Evolutionary conservation across 2,888 invertebrate genomes (phyloP), one percentile per base, ranked within the genome.

Genomic region (Spilarctia lutea): DNA sequence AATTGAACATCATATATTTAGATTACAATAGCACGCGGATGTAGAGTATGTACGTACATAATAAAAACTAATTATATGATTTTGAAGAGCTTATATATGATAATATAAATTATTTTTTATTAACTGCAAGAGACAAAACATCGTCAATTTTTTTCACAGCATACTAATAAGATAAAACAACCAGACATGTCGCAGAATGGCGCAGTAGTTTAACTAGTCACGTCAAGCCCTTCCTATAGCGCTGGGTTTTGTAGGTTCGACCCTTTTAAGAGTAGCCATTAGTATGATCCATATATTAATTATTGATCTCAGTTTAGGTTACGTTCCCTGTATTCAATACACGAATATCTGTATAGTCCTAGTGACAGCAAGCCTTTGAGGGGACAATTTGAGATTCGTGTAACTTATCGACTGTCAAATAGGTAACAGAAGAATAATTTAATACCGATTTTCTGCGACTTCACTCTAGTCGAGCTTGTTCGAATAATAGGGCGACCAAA

Each of bases 21-120:
- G 39, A 45, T 48, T 71, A 71, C 24, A 42, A 27, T 45, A 18
- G 48, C 48, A 48, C n/a, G 65, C 42, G 42, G 63, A 63, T 63
- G 16, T 63, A 18, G 30, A 63, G 27, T 18, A 30, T 63, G 18
- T 30, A 63, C 27, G 18, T 30, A 63, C 27, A 27, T 27, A 63
- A 63, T 18, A 63, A 63, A 16, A 63, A 0, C 3, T 18, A 42
- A 67, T 68, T 30, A 30, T 48, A 68, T 20, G 45, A 13, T 8
- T 67, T 45, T 30, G 48, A 27, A 48, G 13, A 0, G 48, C 33
- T 42, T 67, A 42, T 13, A 16, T 45, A 68, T 27, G 18, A 63
- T 63, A 30, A 0, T 63, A 56, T 10, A 56, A 56, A 56, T 56
- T 56, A 56, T 56, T n/a, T 45, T n/a, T 3, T 56, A 56, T 56